phyloP scores from a whole-genome alignment of 2,888 invertebrate genomes.

The Phymatocera aterrima region DNA sequence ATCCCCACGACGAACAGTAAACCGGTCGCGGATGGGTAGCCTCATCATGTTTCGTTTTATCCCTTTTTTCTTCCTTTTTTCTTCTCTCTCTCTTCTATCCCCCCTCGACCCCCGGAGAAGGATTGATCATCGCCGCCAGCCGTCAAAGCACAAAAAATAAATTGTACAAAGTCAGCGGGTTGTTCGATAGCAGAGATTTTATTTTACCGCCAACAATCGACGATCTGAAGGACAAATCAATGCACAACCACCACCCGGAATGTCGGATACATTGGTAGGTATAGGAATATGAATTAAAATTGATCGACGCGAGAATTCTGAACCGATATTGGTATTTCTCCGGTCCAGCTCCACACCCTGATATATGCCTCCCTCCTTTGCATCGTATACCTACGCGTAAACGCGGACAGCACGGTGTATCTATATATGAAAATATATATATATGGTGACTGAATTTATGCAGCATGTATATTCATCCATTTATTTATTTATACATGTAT shows the following conservation, averaged over 20 bases:
- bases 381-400: neutral
- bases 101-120: neutral
- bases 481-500: constrained; percentile 18
- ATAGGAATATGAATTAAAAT: constrained; percentile 69
- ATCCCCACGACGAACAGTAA: constrained; percentile 5
- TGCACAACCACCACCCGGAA: constrained; percentile 34
- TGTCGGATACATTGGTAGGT: too few relatives aligned
- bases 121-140: constrained; percentile 39
- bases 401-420: neutral
- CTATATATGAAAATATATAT: neutral
- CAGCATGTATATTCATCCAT: too few relatives aligned
- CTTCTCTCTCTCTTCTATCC: neutral
- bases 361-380: neutral
- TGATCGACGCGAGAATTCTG: constrained; percentile 53
- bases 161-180: constrained; percentile 40
- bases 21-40: constrained; percentile 17
- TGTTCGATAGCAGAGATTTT: neutral
- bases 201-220: constrained; percentile 43
- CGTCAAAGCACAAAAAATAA: constrained; percentile 18
- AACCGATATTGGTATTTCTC: constrained; percentile 12
- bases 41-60: neutral
- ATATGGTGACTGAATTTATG: constrained; percentile 4
- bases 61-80: neutral
- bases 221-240: constrained; percentile 19
- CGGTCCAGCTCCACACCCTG: neutral